Percentiles rank a stretch among this genome's conserved stretches.
These are phyloP conservation scores for Aphelenchoides bicaudatus DNA, from an alignment of 2,888 invertebrate genomes.

Conservation along the genomic window DNA sequence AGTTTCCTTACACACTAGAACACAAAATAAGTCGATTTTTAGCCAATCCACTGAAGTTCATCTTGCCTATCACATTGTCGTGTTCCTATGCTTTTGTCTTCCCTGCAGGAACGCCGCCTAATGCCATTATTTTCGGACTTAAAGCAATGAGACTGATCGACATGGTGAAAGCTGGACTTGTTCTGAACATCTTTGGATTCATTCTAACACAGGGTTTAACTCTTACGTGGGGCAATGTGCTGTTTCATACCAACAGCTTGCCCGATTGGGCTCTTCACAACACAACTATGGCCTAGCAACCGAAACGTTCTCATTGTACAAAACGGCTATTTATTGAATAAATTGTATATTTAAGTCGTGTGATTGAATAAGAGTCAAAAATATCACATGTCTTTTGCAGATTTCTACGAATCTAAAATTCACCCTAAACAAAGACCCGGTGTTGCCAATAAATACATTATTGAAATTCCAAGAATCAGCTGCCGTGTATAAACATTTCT, in stretches of 20 bases:
- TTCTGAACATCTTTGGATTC: conserved; percentile 74
- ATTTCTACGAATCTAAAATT: too few relatives aligned
- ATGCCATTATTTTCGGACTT: conserved; percentile 47
- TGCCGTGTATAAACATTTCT: too few relatives aligned
- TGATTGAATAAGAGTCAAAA: too few relatives aligned
- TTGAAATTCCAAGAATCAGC: too few relatives aligned
- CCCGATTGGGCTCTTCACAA: conserved; percentile 68
- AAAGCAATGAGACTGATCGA: conserved; percentile 38
- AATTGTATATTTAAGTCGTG: too few relatives aligned
- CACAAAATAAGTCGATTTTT: too few relatives aligned
- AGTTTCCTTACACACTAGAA: conserved; percentile 25
- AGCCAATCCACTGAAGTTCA: conserved; percentile 40
- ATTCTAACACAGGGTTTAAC: conserved; percentile 72
- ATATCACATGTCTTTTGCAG: too few relatives aligned
- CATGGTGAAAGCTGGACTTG: conserved; percentile 70
- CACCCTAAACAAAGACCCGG: too few relatives aligned
- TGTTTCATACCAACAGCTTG: conserved; percentile 69
- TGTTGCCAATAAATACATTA: too few relatives aligned
- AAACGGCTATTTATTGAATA: too few relatives aligned
- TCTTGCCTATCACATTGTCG: conserved; percentile 41
- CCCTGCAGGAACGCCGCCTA: conserved; percentile 51
- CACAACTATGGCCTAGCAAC: conserved; percentile 3
- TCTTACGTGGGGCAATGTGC: conserved; percentile 72
- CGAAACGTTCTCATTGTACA: too few relatives aligned
- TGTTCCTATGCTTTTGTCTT: conserved; percentile 50